Evolutionary conservation across 1,140 invertebrate species (phyloP), one percentile per base, ranked within the genome.

Genomic region (Drosophila sproati): DNA sequence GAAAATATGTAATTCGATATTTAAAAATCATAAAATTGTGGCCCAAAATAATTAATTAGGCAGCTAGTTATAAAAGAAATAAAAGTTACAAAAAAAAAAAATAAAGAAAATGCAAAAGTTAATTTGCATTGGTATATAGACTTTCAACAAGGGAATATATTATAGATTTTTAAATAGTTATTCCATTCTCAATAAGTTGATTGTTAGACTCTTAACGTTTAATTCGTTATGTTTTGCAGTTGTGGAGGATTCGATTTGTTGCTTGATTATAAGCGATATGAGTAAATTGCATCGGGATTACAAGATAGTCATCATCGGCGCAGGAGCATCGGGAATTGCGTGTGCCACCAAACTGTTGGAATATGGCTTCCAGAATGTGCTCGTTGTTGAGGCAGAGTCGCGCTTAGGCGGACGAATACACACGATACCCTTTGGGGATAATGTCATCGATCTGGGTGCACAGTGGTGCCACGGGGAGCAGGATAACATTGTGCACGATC

Each of bases 391-490:
- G 93, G 96, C 96, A 0, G 94, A 95, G 78, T 92, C 94, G 73
- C 94, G 96, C 62, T 94, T 97, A 54, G 96, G 96, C 8, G 96
- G 96, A 6, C 93, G 96, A 59, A 94, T 96, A 69, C 78, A 94
- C 51, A 95, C 95, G 2, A 93, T 94, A 5, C 80, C 93, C 39
- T 95, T 95, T 82, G 95, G 93, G 3, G 94, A 94, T 7, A 94
- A 94, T 72, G 92, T 94, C 32, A 93, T 98, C 7, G 98, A 98
- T 92, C 80, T 98, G 7, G 97, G 97, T 3, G 97, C 97, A 31
- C 96, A 98, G 29, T 92, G 91, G 90, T 95, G 97, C 78, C 97
- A 98, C 82, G 97, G 97, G 1, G 95, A 97, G 91, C 93, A 95
- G 70, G 94, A 94, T 39, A 97, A 98, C 92, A 91, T 94, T 28